Evolutionary conservation across 2,113 vertebrate genomes (phyloP), one percentile per base, ranked within the genome.

Genomic region (Psophia crepitans): DNA sequence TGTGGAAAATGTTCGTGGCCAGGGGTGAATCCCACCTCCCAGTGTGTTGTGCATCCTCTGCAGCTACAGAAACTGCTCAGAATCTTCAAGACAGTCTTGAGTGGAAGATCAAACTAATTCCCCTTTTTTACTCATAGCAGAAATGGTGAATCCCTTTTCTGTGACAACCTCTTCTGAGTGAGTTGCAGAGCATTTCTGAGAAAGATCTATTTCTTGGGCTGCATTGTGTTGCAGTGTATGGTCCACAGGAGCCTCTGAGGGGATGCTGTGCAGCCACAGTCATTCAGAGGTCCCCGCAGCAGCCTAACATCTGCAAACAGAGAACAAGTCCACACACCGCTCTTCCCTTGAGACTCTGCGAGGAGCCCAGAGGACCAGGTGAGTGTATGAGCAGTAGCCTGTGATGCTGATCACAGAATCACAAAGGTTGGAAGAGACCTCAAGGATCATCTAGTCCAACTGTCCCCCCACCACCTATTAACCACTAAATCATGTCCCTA

Each of bases 331-430:
- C 51, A 43, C 0, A 0, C 4, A 4, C 24, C 41, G 66, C 35
- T 64, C 18, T 26, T 68, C 30, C 28, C 44, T 4, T 26, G 28
- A 69, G 53, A 56, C 0, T 3, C 0, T 0, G 5, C 0, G 0
- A 78, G 32, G 37, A 64, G 33, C 21, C 56, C 73, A n/a, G 24
- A 66, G 28, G 15, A n/a, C 7, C 19, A 53, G 39, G 8, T 3
- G 3, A 56, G 32, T 1, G 1, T 12, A 22, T 10, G 60, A 49
- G 43, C 39, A 21, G 16, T 1, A 35, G 19, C 37, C 28, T 1
- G 0, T 8, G 30, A 21, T 2, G 1, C 27, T 12, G 35, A n/a
- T n/a, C n/a, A n/a, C n/a, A n/a, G n/a, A n/a, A n/a, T n/a, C n/a
- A n/a, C n/a, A n/a, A n/a, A n/a, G n/a, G n/a, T n/a, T n/a, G n/a